These are phyloP conservation scores for Crotalus horridus DNA, from an alignment of 2,113 vertebrate genomes.

Conservation along the genomic window DNA sequence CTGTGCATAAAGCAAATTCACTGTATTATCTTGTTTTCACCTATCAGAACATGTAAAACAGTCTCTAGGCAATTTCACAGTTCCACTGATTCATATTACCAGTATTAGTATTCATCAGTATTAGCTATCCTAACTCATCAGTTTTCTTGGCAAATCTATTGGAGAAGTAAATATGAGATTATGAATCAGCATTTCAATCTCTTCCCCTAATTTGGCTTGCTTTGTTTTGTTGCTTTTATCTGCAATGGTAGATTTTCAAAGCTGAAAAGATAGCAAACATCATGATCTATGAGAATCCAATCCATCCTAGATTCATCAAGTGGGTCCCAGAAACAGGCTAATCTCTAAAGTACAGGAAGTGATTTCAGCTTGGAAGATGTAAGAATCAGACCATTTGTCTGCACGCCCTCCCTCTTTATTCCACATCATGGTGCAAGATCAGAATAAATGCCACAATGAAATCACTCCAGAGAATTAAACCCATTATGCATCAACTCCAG, in stretches of 20 bases:
- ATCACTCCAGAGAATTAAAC: not conserved
- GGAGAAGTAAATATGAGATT: not conserved
- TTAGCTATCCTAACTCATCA: not conserved
- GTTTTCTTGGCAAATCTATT: not conserved
- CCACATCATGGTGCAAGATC: not conserved
- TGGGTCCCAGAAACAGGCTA: not conserved
- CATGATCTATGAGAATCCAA: not conserved
- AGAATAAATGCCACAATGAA: not conserved
- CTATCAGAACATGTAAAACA: not conserved
- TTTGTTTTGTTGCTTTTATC: not conserved
- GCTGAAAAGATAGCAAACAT: not conserved
- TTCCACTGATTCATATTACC: not conserved
- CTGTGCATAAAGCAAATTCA: not conserved
- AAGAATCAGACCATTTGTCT: not conserved
- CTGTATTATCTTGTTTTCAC: not conserved
- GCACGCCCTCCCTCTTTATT: not conserved
- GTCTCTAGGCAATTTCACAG: not conserved
- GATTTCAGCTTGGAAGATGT: not conserved
- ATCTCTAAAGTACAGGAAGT: not conserved
- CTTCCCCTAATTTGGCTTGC: not conserved
- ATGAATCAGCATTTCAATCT: not conserved
- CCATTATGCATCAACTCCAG: not conserved
- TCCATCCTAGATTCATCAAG: not conserved
- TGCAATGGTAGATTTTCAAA: not conserved
- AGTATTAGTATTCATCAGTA: not conserved